Evolutionary conservation across 1,140 invertebrate genomes (phyloP).

Genomic region (Bombus breviceps): DNA sequence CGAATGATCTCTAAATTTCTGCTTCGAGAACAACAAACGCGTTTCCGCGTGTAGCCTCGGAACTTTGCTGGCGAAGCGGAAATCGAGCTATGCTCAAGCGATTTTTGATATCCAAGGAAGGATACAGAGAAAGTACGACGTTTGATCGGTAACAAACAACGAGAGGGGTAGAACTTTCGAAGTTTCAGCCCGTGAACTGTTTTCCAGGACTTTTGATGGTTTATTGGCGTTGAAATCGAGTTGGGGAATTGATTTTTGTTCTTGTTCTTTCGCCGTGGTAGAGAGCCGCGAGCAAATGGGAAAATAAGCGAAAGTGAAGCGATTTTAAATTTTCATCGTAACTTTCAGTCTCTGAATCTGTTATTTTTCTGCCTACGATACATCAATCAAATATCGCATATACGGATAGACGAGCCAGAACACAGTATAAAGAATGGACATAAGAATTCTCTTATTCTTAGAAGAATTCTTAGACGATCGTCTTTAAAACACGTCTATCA

Average conservation of each 20-base stretch:
- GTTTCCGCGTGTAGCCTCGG: not conserved
- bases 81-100: not conserved
- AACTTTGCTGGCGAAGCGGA: not conserved
- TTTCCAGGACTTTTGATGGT: conserved; percentile 25
- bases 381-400: no score
- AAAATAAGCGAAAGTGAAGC: conserved; percentile 1
- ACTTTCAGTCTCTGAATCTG: not conserved
- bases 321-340: not conserved
- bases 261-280: not conserved
- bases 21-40: conserved; percentile 8
- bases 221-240: not conserved
- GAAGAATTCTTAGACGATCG: no score
- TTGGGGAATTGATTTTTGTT: conserved; percentile 18
- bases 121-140: not conserved
- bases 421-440: fast-evolving
- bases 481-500: no score
- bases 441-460: no score
- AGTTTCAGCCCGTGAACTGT: not conserved
- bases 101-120: conserved; percentile 25
- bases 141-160: conserved; percentile 31
- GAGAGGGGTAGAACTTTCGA: not conserved
- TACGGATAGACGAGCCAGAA: no score
- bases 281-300: not conserved
- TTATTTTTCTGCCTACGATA: not conserved
- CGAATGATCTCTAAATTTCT: conserved; percentile 56